A percentile compares a stretch with the other conserved stretches of the same genome.
Conservation (phyloP, 2,113 vertebrate species). For the Onychostruthus taczanowskii region DNA sequence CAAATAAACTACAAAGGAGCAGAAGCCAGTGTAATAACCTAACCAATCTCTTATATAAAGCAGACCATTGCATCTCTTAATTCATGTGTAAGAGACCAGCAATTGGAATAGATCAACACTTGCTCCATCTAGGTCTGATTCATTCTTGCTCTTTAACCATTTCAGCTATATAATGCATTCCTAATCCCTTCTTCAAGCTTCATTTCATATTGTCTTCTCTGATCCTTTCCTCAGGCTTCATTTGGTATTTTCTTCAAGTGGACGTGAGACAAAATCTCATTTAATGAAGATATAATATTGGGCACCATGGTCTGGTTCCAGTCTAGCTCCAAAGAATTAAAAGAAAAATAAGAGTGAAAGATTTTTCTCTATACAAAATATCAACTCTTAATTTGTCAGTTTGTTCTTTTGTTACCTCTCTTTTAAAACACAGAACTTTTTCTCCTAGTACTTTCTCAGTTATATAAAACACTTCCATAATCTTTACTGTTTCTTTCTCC, state of each 20-base stretch:
- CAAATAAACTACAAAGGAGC: background rate
- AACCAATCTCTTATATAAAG: background rate
- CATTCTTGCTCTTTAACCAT: background rate
- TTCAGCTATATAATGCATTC: background rate
- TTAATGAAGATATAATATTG: background rate
- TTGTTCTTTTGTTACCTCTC: background rate
- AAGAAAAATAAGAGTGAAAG: background rate
- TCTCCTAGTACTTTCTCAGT: background rate
- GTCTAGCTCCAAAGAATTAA: background rate
- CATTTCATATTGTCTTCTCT: background rate
- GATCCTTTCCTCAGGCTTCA: background rate
- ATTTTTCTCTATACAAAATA: background rate
- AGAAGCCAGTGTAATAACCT: background rate
- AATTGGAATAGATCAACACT: background rate
- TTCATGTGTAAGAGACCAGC: background rate
- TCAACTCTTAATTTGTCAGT: background rate
- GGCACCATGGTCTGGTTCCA: background rate
- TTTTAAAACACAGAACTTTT: background rate
- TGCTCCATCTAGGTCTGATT: background rate
- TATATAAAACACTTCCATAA: background rate
- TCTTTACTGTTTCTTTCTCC: constrained; percentile 30
- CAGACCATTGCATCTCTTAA: background rate
- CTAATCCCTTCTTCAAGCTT: background rate
- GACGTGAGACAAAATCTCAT: background rate
- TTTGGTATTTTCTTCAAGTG: background rate